phyloP scores from a whole-genome alignment of 2,888 invertebrate genomes.

The Caenorhabditis sp. region DNA sequence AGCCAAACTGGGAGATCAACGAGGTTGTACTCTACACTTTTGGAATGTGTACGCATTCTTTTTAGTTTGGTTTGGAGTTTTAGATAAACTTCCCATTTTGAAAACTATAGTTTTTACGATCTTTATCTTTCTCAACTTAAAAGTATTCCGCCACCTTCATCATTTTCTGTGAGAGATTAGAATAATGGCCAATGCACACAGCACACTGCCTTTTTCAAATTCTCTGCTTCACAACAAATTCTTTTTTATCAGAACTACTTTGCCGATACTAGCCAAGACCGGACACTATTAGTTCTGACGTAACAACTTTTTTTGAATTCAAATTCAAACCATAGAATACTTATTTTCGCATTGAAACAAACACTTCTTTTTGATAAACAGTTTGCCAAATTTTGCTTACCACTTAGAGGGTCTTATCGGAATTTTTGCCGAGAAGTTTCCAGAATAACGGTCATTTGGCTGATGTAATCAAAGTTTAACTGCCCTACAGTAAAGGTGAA shows the following conservation, averaged over 20 bases:
- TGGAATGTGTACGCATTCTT: too few relatives aligned
- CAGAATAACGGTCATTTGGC: slow-evolving; percentile 7
- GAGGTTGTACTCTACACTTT: neutral
- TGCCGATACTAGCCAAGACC: neutral
- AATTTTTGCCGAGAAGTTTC: slow-evolving; percentile 1
- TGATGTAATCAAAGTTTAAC: slow-evolving; percentile 34
- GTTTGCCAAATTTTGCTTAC: slow-evolving; percentile 19
- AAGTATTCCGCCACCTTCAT: slow-evolving; percentile 2
- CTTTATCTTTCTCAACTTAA: neutral
- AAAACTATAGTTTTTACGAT: neutral
- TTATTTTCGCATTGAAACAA: slow-evolving; percentile 25
- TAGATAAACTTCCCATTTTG: neutral
- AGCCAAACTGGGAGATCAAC: slow-evolving; percentile 43
- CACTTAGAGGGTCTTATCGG: slow-evolving; percentile 20
- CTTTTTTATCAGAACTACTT: slow-evolving; percentile 28
- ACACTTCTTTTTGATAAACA: slow-evolving; percentile 18
- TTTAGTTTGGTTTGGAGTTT: neutral
- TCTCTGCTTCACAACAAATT: slow-evolving; percentile 18
- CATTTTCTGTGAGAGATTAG: neutral
- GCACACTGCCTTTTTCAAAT: slow-evolving; percentile 6
- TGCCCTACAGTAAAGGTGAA: slow-evolving; percentile 8
- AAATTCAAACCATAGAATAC: slow-evolving; percentile 23
- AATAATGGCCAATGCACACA: neutral
- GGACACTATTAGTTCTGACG: too few relatives aligned
- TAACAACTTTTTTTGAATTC: slow-evolving; percentile 12